Evolutionary conservation across 2,888 invertebrate species (phyloP).

Genomic region (Diarsia rubi): DNA sequence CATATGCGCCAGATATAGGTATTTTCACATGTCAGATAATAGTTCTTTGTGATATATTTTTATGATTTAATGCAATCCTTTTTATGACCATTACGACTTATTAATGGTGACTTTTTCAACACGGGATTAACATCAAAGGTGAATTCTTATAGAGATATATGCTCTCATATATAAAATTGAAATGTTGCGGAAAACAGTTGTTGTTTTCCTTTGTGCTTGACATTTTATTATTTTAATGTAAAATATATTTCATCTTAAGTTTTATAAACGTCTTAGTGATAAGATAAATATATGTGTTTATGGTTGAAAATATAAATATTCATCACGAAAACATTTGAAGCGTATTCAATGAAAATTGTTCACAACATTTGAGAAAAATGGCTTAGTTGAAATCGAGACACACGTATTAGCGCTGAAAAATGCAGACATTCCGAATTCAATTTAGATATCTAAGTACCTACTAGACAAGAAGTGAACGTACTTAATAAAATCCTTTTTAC

Average conservation of each 20-base stretch:
- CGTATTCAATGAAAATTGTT: background rate
- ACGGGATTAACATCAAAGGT: constrained; percentile 80
- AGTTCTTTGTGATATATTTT: constrained; percentile 76
- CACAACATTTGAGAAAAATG: constrained; percentile 8
- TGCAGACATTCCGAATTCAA: constrained; percentile 30
- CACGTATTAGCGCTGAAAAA: constrained; percentile 9
- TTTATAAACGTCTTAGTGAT: constrained; percentile 40
- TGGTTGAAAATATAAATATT: constrained; percentile 30
- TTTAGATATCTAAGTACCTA: constrained; percentile 27
- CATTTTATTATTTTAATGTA: constrained; percentile 39
- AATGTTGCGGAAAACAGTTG: constrained; percentile 48
- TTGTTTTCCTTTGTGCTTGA: constrained; percentile 47
- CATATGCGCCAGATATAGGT: constrained; percentile 80
- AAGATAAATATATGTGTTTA: constrained; percentile 48
- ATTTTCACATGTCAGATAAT: constrained; percentile 80
- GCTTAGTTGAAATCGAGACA: background rate
- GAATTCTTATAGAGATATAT: constrained; percentile 49
- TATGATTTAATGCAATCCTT: constrained; percentile 80
- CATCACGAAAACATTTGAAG: background rate
- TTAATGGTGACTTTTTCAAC: constrained; percentile 82
- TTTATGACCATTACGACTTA: constrained; percentile 79
- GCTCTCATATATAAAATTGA: constrained; percentile 50
- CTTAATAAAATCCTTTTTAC: constrained; percentile 63
- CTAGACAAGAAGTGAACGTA: constrained; percentile 34
- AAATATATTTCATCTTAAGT: constrained; percentile 40